Evolutionary conservation across 2,888 invertebrate species (phyloP).

Genomic region (Hypomecis atomaria): DNA sequence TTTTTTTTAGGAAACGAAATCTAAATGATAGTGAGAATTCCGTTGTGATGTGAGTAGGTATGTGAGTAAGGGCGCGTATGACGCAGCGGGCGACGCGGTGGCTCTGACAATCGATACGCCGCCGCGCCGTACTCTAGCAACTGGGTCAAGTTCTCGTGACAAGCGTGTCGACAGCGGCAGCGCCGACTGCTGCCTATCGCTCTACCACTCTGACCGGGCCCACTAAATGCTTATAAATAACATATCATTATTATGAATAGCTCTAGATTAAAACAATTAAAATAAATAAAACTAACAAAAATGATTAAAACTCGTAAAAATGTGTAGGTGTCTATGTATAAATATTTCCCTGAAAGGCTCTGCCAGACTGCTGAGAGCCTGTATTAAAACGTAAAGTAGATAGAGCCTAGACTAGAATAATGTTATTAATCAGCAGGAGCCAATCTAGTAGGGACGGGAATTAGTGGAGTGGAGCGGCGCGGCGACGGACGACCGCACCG

Average conservation of each 20-base stretch:
- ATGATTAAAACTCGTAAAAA: not conserved
- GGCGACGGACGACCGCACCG: slow-evolving; percentile 53
- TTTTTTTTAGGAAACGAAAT: slow-evolving; percentile 52
- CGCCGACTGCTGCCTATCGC: slow-evolving; percentile 47
- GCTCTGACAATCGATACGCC: slow-evolving; percentile 78
- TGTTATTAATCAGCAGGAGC: slow-evolving; percentile 18
- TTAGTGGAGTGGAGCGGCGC: slow-evolving; percentile 48
- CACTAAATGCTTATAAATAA: not conserved
- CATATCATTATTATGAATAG: not conserved
- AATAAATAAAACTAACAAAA: not conserved
- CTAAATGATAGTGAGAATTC: slow-evolving; percentile 52
- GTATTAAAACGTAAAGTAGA: not conserved
- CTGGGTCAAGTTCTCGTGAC: slow-evolving; percentile 83
- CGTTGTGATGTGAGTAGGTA: slow-evolving; percentile 62
- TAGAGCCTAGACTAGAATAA: slow-evolving; percentile 3
- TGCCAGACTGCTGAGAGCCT: no score
- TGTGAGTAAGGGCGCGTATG: slow-evolving; percentile 74
- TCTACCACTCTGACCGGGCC: not conserved
- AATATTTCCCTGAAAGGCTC: not conserved
- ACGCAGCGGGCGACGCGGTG: slow-evolving; percentile 76
- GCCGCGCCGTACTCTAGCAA: slow-evolving; percentile 67
- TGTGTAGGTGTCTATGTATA: not conserved
- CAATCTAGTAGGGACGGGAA: slow-evolving; percentile 25
- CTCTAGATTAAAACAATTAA: not conserved
- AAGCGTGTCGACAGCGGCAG: slow-evolving; percentile 59